Evolutionary conservation across 2,113 vertebrate genomes (phyloP).

Genomic region (Fulmarus glacialis): DNA sequence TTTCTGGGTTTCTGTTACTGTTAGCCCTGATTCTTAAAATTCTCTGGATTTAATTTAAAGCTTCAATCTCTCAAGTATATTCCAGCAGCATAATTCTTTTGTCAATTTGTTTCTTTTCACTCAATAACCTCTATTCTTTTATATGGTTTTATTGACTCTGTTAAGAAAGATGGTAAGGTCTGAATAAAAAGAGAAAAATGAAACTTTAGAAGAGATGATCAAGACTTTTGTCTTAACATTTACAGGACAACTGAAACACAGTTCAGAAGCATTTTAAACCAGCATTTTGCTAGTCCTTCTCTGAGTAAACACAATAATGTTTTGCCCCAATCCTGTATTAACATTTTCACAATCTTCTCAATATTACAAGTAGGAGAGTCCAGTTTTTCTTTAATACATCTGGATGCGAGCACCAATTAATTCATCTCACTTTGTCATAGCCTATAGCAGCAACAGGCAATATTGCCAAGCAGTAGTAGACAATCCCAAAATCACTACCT

Average conservation of each 20-base stretch:
- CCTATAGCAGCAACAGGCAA: background rate
- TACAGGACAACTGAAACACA: background rate
- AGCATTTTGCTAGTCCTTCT: background rate
- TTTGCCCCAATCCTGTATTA: background rate
- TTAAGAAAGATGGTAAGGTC: background rate
- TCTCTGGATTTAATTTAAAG: background rate
- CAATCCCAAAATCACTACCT: background rate
- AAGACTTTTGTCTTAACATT: background rate
- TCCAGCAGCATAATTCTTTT: background rate
- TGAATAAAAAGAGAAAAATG: background rate
- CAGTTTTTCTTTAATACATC: background rate
- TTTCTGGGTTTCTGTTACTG: background rate
- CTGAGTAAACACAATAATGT: background rate
- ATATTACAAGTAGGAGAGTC: background rate
- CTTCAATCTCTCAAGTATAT: background rate
- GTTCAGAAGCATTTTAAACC: background rate
- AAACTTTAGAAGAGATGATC: background rate
- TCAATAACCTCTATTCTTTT: background rate
- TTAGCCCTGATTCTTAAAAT: background rate
- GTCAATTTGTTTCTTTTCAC: background rate
- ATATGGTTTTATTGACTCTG: background rate
- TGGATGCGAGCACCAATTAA: background rate
- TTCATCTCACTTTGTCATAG: background rate
- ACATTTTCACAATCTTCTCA: background rate
- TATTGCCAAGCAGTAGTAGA: background rate